Evolutionary conservation across 2,113 vertebrate species (phyloP).

Genomic region (Trematocara zebra): DNA sequence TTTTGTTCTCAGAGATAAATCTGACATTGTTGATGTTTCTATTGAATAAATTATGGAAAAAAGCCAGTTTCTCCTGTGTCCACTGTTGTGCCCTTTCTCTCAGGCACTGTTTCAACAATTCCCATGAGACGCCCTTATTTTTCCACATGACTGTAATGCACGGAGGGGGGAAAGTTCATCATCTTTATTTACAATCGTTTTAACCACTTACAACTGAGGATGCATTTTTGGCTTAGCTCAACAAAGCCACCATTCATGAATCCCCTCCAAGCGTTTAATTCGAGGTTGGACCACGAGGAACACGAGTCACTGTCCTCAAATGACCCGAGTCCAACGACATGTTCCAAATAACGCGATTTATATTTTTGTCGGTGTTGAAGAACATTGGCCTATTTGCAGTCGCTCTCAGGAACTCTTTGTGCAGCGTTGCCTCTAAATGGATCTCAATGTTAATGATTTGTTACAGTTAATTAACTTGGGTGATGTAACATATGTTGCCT

Average conservation of each 20-base stretch:
- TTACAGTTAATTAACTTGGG: background rate
- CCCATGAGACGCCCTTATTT: background rate
- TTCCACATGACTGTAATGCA: background rate
- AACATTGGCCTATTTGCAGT: background rate
- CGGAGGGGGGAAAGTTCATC: background rate
- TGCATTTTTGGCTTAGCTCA: conserved; percentile 19
- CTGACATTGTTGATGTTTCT: background rate
- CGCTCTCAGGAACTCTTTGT: background rate
- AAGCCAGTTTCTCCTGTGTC: background rate
- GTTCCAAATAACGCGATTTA: conserved; percentile 1
- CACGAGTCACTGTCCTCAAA: background rate
- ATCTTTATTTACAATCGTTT: conserved; percentile 12
- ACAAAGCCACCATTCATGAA: conserved; percentile 51
- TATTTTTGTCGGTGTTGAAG: background rate
- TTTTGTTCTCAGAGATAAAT: background rate
- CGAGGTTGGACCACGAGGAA: background rate
- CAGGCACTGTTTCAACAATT: background rate
- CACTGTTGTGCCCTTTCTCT: background rate
- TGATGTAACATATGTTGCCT: background rate
- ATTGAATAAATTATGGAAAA: background rate
- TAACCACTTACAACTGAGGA: conserved; percentile 22
- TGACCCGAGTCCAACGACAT: background rate
- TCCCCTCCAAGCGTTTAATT: conserved; percentile 1
- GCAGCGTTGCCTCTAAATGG: background rate
- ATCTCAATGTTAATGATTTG: background rate